Percentiles rank a stretch among this genome's conserved stretches.
phyloP scores from a whole-genome alignment of 2,113 vertebrate species.

The Deroptyus accipitrinus region DNA sequence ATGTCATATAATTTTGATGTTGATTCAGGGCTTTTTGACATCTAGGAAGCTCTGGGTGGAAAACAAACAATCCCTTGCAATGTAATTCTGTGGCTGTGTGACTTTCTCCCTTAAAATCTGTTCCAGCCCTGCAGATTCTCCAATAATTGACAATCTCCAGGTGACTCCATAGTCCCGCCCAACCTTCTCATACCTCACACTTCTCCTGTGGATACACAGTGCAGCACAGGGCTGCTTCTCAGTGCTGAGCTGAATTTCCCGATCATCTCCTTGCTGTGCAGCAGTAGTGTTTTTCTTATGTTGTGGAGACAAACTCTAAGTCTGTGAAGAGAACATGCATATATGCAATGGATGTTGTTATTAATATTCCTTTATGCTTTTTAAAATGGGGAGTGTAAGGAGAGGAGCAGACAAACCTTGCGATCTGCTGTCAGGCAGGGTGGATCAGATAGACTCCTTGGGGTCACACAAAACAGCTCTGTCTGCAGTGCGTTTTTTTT shows the following conservation, averaged over 20 bases:
- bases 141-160: not conserved
- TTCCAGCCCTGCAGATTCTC: not conserved
- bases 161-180: not conserved
- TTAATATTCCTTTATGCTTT: not conserved
- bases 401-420: not conserved
- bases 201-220: fast-evolving
- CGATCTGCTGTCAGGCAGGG: not conserved
- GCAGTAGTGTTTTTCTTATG: not conserved
- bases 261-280: not conserved
- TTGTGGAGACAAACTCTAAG: not conserved
- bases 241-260: not conserved
- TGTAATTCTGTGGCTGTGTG: not conserved
- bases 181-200: not conserved
- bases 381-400: not conserved
- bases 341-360: not conserved
- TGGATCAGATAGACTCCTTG: not conserved
- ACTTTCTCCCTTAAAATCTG: not conserved
- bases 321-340: not conserved
- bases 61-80: fast-evolving
- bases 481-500: not conserved
- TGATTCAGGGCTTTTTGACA: not conserved
- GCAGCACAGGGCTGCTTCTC: not conserved
- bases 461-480: not conserved
- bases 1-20: not conserved
- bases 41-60: not conserved